phyloP scores from a whole-genome alignment of 37 sponge, comb jelly and placozoan genomes.

The Chondrilla cf. caribensis region DNA sequence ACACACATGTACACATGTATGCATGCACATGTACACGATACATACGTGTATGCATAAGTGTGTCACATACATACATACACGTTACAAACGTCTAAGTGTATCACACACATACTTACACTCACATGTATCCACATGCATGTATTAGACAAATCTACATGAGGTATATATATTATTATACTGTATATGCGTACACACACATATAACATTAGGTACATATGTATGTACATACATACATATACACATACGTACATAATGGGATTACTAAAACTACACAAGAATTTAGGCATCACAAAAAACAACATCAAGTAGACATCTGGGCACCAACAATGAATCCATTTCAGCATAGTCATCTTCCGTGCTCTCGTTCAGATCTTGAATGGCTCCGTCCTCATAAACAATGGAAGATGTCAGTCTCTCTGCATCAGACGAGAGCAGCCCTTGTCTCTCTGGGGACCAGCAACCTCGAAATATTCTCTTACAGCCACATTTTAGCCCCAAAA shows the following conservation, averaged over 20 bases:
- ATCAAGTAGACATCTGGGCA: no score
- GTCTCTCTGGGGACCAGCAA: no score
- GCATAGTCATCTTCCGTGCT: neutral
- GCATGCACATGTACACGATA: neutral
- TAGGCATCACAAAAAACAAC: no score
- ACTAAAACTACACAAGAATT: no score
- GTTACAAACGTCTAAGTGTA: no score
- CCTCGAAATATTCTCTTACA: neutral
- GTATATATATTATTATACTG: neutral
- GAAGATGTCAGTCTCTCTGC: neutral
- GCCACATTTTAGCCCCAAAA: neutral
- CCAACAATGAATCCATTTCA: neutral
- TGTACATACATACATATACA: slow-evolving; percentile 62
- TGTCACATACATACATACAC: neutral
- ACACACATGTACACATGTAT: slow-evolving; percentile 34
- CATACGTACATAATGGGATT: slow-evolving; percentile 71
- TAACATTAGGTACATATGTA: neutral
- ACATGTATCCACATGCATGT: neutral
- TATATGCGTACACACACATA: neutral
- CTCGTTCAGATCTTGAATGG: neutral
- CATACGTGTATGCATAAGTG: neutral
- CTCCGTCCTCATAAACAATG: neutral
- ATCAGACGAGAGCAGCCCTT: neutral
- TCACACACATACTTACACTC: neutral
- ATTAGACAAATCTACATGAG: neutral